Percentiles rank a stretch among this genome's conserved stretches.
phyloP scores from a whole-genome alignment of 2,113 vertebrate species.

The Psophia crepitans region DNA sequence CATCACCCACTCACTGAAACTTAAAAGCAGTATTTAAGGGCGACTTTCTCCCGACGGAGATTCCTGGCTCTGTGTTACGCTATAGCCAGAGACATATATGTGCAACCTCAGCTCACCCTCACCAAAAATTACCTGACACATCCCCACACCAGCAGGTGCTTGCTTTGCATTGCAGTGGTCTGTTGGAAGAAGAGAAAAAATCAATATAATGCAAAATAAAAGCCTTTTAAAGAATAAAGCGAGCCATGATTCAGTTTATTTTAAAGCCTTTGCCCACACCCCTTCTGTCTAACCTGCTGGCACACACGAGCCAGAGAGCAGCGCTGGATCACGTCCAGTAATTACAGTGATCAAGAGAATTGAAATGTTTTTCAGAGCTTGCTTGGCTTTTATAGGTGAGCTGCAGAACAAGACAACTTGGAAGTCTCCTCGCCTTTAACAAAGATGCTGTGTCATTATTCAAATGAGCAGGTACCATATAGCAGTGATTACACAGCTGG shows the following conservation, averaged over 20 bases:
- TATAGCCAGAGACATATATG: not conserved
- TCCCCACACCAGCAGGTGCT: not conserved
- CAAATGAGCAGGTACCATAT: constrained; percentile 36
- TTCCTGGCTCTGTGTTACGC: accelerated
- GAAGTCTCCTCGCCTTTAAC: constrained; percentile 41
- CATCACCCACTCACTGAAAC: not conserved
- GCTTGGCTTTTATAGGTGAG: constrained; percentile 45
- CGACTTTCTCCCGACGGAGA: not conserved
- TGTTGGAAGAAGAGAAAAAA: not conserved
- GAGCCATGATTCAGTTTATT: not conserved
- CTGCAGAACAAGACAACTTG: constrained; percentile 24
- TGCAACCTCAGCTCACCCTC: not conserved
- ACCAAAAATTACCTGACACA: not conserved
- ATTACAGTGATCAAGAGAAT: constrained; percentile 63
- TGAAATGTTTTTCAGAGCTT: constrained; percentile 59
- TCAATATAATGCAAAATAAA: not conserved
- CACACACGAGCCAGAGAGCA: not conserved
- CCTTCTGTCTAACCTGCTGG: constrained; percentile 27
- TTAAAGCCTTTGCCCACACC: not conserved
- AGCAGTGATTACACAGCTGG: not conserved
- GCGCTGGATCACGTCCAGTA: constrained; percentile 43
- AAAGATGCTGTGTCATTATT: constrained; percentile 32
- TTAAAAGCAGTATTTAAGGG: not conserved
- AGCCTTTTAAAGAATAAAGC: not conserved
- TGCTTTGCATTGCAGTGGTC: not conserved